These are phyloP conservation scores for Cotesia glomerata DNA, from an alignment of 1,140 invertebrate species.

Conservation along the genomic window DNA sequence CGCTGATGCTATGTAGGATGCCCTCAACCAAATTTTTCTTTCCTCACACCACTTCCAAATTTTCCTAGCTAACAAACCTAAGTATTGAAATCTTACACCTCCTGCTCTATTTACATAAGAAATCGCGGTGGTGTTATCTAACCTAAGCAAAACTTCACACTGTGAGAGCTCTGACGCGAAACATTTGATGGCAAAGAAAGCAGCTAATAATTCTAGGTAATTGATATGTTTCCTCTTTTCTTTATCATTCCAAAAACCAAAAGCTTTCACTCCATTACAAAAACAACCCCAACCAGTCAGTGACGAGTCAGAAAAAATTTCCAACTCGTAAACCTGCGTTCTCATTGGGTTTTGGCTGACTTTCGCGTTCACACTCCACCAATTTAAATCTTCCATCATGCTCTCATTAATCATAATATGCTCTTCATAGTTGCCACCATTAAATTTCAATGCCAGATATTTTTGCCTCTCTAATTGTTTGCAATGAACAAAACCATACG, in stretches of 20 bases:
- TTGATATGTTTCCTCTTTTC: slow-evolving; percentile 41
- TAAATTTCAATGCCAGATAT: neutral
- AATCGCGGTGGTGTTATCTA: slow-evolving; percentile 43
- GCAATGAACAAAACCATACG: neutral
- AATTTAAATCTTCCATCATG: slow-evolving; percentile 11
- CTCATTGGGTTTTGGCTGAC: slow-evolving; percentile 14
- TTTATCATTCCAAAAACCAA: slow-evolving; percentile 36
- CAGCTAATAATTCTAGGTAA: slow-evolving; percentile 26
- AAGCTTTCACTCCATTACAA: slow-evolving; percentile 30
- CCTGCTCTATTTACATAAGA: slow-evolving; percentile 40
- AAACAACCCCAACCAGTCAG: slow-evolving; percentile 39
- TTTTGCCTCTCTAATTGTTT: slow-evolving; percentile 1
- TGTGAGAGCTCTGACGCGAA: slow-evolving; percentile 19
- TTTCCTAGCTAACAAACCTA: slow-evolving; percentile 32
- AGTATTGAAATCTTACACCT: slow-evolving; percentile 33
- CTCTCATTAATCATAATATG: neutral
- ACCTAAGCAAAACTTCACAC: slow-evolving; percentile 38
- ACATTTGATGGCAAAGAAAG: slow-evolving; percentile 23
- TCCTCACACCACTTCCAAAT: slow-evolving; percentile 43
- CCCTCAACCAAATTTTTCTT: slow-evolving; percentile 24
- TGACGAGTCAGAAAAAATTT: slow-evolving; percentile 42
- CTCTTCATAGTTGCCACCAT: neutral
- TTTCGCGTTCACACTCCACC: slow-evolving; percentile 6
- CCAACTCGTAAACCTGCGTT: slow-evolving; percentile 20
- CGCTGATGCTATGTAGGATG: slow-evolving; percentile 24